A percentile compares a stretch with the other conserved stretches of the same genome.
phyloP scores from a whole-genome alignment of 2,797 vertebrate genomes.

The Ptychobarbus kaznakovi region DNA sequence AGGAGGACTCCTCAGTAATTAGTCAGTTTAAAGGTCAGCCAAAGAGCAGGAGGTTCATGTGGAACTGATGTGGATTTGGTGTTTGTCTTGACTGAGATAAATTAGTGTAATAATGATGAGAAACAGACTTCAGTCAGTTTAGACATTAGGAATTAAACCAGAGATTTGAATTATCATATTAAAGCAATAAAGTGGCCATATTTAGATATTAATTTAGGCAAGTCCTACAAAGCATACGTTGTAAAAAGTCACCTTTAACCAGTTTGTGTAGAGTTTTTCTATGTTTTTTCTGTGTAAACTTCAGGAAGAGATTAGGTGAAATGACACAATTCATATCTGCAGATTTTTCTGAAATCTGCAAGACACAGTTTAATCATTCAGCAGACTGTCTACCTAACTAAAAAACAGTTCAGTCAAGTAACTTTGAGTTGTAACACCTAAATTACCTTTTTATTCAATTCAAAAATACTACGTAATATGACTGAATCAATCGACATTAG shows the following conservation, averaged over 20 bases:
- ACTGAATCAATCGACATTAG: neutral
- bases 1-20: constrained; percentile 20
- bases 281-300: constrained; percentile 1
- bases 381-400: neutral
- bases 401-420: neutral
- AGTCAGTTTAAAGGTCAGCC: constrained; percentile 23
- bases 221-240: neutral
- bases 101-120: constrained; percentile 9
- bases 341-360: neutral
- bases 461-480: neutral
- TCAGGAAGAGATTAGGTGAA: neutral
- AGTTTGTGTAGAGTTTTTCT: neutral
- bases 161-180: neutral
- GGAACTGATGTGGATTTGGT: neutral
- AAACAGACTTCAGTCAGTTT: neutral
- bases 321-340: neutral
- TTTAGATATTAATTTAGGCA: neutral
- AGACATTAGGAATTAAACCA: neutral
- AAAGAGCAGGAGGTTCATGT: constrained; percentile 16
- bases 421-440: neutral
- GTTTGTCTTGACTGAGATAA: neutral
- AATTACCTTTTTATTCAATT: neutral
- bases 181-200: neutral
- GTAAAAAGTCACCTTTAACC: neutral
- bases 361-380: neutral